phyloP scores from a whole-genome alignment of 2,888 invertebrate genomes.

The Tachina fera region DNA sequence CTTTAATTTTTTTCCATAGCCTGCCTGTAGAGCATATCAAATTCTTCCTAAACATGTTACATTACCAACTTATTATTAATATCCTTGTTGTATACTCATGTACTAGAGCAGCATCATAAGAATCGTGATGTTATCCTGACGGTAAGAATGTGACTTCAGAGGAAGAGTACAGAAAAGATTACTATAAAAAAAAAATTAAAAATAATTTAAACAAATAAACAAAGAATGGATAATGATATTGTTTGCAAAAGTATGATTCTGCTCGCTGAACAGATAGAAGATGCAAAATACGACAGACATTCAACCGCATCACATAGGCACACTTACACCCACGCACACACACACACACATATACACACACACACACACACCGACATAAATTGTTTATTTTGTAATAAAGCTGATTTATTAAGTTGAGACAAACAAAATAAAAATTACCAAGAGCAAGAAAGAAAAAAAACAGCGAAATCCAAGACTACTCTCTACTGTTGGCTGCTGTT shows the following conservation, averaged over 20 bases:
- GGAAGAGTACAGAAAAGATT: constrained; percentile 10
- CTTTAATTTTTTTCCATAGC: too few species aligned
- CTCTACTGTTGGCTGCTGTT: constrained; percentile 21
- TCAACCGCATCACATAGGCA: neutral
- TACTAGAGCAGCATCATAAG: constrained; percentile 35
- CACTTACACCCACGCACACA: neutral
- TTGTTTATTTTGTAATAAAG: constrained; percentile 71
- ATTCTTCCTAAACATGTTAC: neutral
- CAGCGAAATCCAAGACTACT: constrained; percentile 31
- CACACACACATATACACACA: neutral
- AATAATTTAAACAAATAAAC: constrained; percentile 47
- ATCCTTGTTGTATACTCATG: constrained; percentile 7
- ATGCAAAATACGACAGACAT: constrained; percentile 20
- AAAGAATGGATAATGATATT: constrained; percentile 66
- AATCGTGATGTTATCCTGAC: constrained; percentile 66
- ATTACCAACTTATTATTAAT: constrained; percentile 5
- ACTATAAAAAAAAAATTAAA: constrained; percentile 20
- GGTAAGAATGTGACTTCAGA: constrained; percentile 62
- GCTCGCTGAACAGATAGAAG: neutral
- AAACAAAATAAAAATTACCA: constrained; percentile 51
- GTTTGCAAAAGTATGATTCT: constrained; percentile 56
- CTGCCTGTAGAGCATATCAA: neutral
- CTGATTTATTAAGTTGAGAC: constrained; percentile 70
- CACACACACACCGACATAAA: constrained; percentile 30
- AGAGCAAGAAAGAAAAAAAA: neutral